Base-by-base conservation (phyloP, 2,797 vertebrate genomes). In the Sebastiscus tertius region DNA sequence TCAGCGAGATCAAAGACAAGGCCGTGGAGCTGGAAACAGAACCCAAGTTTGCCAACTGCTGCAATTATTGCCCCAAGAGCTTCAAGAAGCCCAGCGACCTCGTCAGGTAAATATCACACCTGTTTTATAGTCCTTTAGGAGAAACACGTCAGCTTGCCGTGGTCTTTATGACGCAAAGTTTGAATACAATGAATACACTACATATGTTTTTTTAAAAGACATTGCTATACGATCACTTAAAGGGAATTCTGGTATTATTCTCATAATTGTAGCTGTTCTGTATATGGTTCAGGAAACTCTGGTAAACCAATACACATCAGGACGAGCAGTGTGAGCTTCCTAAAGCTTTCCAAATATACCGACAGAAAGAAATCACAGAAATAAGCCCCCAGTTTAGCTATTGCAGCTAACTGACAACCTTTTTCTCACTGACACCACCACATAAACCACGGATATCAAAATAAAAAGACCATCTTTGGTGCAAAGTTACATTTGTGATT, bases 1-100 rank as follows among this genome's bases (percentile, higher is more conserved):
- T 99, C 92, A 99, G 99, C 18, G 98, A 99, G 94, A 97, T 99
- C 78, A 98, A 97, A 83, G 98, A 99, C 89, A 97, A 97, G 79
- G 96, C 95, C 1, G 97, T 97, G 1, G 97, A 98, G 87, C 93
- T 99, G 68, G 97, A 99, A 90, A 96, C 97, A 0, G 99, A 99
- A 68, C 98, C 99, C 22, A 98, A 98, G 92, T 98, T 97, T 3
- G 96, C 98, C 80, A 99, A 99, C 95, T 97, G 97, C 85, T 99
- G 99, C 86, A 95, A 78, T 82, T 99, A 91, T 66, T 99, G 99
- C 74, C 97, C 98, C n/a, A 99, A 99, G 94, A 99, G 98, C 92
- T 99, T 99, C 93, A 99, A 99, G 95, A 99, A 99, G 85, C 99
- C 99, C 88, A 99, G 98, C 6, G 99, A 99, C 92, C 94, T 99